A percentile compares a stretch with the other conserved stretches of the same genome.
Conservation (phyloP, 2,888 invertebrate species). For the Leucoptera coffeella region DNA sequence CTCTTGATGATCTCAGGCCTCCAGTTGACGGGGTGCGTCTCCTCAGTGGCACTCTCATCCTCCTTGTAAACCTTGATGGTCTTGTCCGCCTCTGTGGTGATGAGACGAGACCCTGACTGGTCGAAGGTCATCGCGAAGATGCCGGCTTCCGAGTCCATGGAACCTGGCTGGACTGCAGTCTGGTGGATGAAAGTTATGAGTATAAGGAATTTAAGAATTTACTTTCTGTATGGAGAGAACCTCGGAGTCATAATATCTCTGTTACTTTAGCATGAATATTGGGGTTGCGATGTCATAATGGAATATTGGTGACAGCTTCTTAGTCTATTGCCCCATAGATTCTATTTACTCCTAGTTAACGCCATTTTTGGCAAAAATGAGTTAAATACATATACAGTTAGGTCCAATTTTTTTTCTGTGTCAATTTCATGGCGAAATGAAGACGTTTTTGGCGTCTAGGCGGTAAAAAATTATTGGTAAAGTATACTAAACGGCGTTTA, state of each 20-base stretch:
- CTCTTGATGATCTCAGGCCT: conserved; percentile 92
- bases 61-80: conserved; percentile 98
- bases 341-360: no score
- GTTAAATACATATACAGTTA: neutral
- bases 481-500: no score
- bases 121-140: conserved; percentile 95
- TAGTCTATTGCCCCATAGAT: no score
- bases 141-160: conserved; percentile 98
- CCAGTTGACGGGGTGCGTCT: conserved; percentile 96
- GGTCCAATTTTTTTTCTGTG: no score
- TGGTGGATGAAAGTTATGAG: conserved; percentile 17
- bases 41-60: conserved; percentile 93
- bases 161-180: conserved; percentile 95
- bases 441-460: no score
- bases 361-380: no score
- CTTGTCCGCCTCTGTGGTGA: conserved; percentile 98
- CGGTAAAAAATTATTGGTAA: no score
- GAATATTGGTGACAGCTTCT: no score
- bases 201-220: neutral
- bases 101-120: conserved; percentile 86
- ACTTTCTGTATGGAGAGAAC: neutral
- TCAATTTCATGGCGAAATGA: no score
- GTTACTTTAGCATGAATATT: no score
- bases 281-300: no score
- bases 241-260: no score